phyloP scores from a whole-genome alignment of 2,888 invertebrate genomes.

The Pristionchus exspectatus region DNA sequence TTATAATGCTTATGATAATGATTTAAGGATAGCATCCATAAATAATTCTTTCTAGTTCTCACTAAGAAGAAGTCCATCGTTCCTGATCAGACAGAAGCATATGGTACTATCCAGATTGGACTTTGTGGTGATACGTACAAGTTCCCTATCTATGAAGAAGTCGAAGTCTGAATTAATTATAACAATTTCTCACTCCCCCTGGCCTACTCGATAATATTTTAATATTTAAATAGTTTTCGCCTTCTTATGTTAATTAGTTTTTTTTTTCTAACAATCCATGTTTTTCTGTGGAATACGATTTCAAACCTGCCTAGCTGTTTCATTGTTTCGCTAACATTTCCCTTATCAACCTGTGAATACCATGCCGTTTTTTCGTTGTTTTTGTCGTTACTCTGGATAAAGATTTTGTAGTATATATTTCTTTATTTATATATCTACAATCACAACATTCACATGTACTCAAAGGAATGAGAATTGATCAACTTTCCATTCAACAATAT shows the following conservation, averaged over 20 bases:
- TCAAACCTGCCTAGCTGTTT: not conserved
- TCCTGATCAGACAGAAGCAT: slow-evolving; percentile 31
- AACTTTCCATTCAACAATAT: not conserved
- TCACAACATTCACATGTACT: no score
- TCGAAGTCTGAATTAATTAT: not conserved
- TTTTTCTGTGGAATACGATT: slow-evolving; percentile 16
- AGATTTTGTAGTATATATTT: not conserved
- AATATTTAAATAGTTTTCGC: not conserved
- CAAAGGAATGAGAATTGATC: not conserved
- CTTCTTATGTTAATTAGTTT: no score
- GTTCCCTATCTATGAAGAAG: slow-evolving; percentile 32
- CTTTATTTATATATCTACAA: no score
- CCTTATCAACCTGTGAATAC: slow-evolving; percentile 10
- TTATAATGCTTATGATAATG: not conserved
- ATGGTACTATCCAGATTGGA: slow-evolving; percentile 14
- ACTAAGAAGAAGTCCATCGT: slow-evolving; percentile 13
- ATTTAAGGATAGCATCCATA: not conserved
- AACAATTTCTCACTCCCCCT: not conserved
- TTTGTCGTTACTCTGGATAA: slow-evolving; percentile 9
- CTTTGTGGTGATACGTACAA: not conserved
- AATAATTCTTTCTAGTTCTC: slow-evolving; percentile 6
- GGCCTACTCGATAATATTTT: not conserved
- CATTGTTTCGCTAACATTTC: slow-evolving; percentile 27
- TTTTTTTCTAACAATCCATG: not conserved
- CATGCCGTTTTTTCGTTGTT: not conserved